These are phyloP conservation scores for Sinocyclocheilus grahami DNA, from an alignment of 2,113 vertebrate genomes.

Conservation along the genomic window DNA sequence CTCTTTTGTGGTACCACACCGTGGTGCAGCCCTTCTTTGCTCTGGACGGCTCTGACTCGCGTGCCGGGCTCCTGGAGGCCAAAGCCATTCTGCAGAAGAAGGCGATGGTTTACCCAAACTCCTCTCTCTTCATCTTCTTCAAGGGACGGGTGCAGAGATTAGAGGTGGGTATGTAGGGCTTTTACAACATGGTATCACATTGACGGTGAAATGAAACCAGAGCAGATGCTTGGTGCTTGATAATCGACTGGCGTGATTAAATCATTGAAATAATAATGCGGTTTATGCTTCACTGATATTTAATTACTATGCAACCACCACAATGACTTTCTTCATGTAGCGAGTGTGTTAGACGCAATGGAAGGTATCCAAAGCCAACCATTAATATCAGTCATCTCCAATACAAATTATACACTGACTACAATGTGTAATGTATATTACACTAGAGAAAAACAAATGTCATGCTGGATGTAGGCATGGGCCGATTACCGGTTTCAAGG, in stretches of 20 bases:
- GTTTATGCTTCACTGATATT: not conserved
- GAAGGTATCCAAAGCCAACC: not conserved
- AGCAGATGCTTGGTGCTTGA: not conserved
- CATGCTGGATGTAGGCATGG: not conserved
- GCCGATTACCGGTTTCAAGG: too few relatives aligned
- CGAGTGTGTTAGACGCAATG: not conserved
- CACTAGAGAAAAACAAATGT: not conserved
- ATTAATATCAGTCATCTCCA: not conserved
- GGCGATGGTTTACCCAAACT: slow-evolving; percentile 94
- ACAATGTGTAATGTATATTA: not conserved
- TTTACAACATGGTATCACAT: not conserved
- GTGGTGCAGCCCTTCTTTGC: slow-evolving; percentile 98
- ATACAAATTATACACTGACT: not conserved
- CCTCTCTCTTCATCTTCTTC: slow-evolving; percentile 98
- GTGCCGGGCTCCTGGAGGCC: slow-evolving; percentile 89
- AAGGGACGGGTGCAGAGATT: slow-evolving; percentile 95
- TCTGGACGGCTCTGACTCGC: slow-evolving; percentile 91
- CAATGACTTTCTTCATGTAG: not conserved
- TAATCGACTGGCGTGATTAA: not conserved
- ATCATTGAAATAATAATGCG: not conserved
- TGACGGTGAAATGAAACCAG: too few relatives aligned
- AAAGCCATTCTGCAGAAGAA: slow-evolving; percentile 95
- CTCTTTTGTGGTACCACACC: slow-evolving; percentile 97
- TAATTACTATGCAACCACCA: not conserved
- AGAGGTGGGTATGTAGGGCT: slow-evolving; percentile 77